A percentile compares a stretch with the other conserved stretches of the same genome.
phyloP scores from a whole-genome alignment of 2,797 vertebrate genomes.

The Anableps anableps region DNA sequence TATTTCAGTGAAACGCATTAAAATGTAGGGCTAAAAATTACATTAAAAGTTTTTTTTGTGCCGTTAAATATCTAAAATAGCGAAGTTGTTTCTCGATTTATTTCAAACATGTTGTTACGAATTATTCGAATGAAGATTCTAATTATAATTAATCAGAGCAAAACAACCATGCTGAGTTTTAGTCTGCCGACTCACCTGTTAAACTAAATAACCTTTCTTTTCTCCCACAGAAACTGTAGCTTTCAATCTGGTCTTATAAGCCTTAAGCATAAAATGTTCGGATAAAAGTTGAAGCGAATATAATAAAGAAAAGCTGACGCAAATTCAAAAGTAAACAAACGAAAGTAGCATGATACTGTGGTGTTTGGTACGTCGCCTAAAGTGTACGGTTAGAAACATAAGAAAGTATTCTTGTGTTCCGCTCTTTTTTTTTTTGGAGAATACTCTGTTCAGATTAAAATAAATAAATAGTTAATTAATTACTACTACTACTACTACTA shows the following conservation, averaged over 20 bases:
- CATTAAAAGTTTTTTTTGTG: neutral
- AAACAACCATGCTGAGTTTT: neutral
- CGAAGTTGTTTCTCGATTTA: neutral
- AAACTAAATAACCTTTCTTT: neutral
- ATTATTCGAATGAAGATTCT: neutral
- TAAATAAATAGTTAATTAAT: too few relatives aligned
- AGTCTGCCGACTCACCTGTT: neutral
- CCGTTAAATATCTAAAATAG: neutral
- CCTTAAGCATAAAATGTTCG: neutral
- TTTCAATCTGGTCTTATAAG: neutral
- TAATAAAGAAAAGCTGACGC: neutral
- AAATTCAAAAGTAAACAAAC: neutral
- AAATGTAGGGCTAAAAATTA: neutral
- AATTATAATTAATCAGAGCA: neutral
- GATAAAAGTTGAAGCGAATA: neutral
- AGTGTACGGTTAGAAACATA: conserved; percentile 30
- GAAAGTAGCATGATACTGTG: neutral
- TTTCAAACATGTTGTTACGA: neutral
- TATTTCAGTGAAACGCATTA: neutral
- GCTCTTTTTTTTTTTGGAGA: neutral
- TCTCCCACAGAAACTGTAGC: neutral
- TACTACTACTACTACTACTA: too few relatives aligned
- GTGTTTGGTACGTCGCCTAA: conserved; percentile 21
- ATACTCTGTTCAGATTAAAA: neutral
- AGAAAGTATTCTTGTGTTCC: neutral